Evolutionary conservation across 2,888 invertebrate species (phyloP).

Genomic region (Eilema depressum): DNA sequence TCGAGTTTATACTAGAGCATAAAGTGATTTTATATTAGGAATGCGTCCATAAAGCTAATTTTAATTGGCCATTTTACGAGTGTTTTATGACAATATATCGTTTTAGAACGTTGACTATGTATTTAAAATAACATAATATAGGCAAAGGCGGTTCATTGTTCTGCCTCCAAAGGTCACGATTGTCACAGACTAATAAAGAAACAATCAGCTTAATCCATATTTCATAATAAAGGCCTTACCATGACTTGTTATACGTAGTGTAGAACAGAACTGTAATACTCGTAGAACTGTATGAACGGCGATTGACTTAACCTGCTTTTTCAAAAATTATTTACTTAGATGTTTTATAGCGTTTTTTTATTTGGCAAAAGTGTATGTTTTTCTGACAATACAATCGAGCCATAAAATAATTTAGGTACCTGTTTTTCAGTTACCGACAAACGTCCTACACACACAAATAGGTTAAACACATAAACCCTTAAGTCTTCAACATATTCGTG

Average conservation of each 20-base stretch:
- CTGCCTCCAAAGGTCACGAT: conserved; percentile 38
- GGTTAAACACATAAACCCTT: too few relatives aligned
- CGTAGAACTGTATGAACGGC: too few relatives aligned
- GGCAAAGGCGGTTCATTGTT: conserved; percentile 40
- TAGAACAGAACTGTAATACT: too few relatives aligned
- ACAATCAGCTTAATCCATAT: conserved; percentile 51
- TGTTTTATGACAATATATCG: conserved; percentile 25
- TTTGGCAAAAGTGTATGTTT: too few relatives aligned
- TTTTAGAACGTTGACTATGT: conserved; percentile 12
- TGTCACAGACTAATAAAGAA: conserved; percentile 47
- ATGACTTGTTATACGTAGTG: too few relatives aligned
- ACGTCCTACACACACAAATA: too few relatives aligned
- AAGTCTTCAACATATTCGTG: background rate
- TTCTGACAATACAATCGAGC: too few relatives aligned
- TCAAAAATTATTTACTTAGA: too few relatives aligned
- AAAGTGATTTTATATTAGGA: conserved; percentile 5
- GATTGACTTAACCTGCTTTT: too few relatives aligned
- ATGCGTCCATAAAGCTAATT: conserved; percentile 12
- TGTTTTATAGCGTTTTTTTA: too few relatives aligned
- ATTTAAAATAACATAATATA: conserved; percentile 32
- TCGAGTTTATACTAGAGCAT: conserved; percentile 12
- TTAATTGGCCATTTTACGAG: conserved; percentile 33
- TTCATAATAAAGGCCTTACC: conserved; percentile 29
- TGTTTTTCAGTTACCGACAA: too few relatives aligned
- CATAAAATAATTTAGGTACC: too few relatives aligned